Evolutionary conservation across 1,140 invertebrate genomes (phyloP).

Genomic region (Drosophila navojoa): DNA sequence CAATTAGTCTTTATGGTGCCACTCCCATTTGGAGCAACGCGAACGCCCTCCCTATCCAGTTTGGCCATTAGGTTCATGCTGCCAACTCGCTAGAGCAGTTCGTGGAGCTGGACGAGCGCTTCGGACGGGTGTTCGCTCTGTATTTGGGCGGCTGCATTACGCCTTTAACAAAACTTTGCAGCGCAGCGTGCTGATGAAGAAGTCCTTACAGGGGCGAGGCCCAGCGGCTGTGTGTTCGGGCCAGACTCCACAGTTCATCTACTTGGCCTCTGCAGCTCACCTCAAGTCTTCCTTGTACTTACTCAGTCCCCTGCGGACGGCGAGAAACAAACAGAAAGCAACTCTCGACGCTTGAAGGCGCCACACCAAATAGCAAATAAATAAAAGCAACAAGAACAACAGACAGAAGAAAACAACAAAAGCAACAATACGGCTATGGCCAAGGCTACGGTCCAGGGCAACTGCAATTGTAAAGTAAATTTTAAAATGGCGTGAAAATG

Average conservation of each 20-base stretch:
- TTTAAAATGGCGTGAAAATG: conserved; percentile 77
- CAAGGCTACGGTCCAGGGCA: not conserved
- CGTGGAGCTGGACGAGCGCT: not conserved
- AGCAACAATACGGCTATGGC: conserved; percentile 9
- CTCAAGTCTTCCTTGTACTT: not conserved
- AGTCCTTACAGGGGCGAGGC: conserved; percentile 67
- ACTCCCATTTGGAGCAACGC: conserved; percentile 14
- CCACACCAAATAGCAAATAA: conserved; percentile 40
- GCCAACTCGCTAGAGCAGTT: conserved; percentile 1
- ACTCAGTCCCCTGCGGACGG: conserved; percentile 9
- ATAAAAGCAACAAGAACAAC: conserved; percentile 27
- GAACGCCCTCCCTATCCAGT: not conserved
- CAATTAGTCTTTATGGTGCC: conserved; percentile 59
- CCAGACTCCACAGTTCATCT: not conserved
- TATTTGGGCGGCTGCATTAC: conserved; percentile 7
- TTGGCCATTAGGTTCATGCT: conserved; percentile 8
- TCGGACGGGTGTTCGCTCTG: no score
- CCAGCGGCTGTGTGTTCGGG: conserved; percentile 13
- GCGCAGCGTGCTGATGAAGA: conserved; percentile 70
- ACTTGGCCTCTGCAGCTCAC: not conserved
- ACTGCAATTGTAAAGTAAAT: conserved; percentile 39
- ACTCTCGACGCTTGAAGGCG: conserved; percentile 36
- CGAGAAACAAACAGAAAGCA: conserved; percentile 41
- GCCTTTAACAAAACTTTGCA: conserved; percentile 37
- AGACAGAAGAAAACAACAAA: conserved; percentile 12